Conservation (phyloP, 2,888 invertebrate genomes). For the Drosophila anceps region DNA sequence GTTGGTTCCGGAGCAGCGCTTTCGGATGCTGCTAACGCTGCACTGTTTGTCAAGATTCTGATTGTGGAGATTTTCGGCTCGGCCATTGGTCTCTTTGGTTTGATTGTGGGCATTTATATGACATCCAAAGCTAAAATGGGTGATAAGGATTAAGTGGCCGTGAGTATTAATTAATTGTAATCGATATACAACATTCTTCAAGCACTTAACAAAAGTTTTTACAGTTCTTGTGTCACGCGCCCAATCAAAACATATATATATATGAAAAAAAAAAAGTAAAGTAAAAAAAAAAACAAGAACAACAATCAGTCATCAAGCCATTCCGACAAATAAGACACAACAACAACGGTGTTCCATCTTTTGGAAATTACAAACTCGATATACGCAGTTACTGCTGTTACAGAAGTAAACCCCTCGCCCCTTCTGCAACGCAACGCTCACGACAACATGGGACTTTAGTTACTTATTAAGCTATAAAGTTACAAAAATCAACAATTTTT, state of each 20-base stretch:
- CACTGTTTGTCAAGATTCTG: slow-evolving; percentile 98
- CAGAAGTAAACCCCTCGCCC: slow-evolving; percentile 12
- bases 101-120: slow-evolving; percentile 99
- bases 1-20: slow-evolving; percentile 99
- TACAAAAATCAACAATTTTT: slow-evolving; percentile 52
- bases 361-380: slow-evolving; percentile 72
- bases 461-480: slow-evolving; percentile 70
- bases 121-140: slow-evolving; percentile 93
- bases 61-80: slow-evolving; percentile 99
- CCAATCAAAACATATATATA: slow-evolving; percentile 26
- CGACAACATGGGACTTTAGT: slow-evolving; percentile 71
- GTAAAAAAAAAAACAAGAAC: slow-evolving; percentile 22
- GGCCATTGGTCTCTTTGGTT: slow-evolving; percentile 99
- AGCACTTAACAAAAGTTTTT: slow-evolving; percentile 31
- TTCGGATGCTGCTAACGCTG: slow-evolving; percentile 98
- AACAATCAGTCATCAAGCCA: slow-evolving; percentile 66
- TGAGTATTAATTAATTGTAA: slow-evolving; percentile 33
- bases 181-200: slow-evolving; percentile 6
- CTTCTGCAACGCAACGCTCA: slow-evolving; percentile 33
- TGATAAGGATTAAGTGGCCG: slow-evolving; percentile 86
- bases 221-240: slow-evolving; percentile 50
- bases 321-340: slow-evolving; percentile 61
- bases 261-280: neutral
- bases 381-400: slow-evolving; percentile 59
- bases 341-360: slow-evolving; percentile 60